These are phyloP conservation scores for Phalacrocorax carbo DNA, from an alignment of 2,113 vertebrate genomes.

Conservation along the genomic window DNA sequence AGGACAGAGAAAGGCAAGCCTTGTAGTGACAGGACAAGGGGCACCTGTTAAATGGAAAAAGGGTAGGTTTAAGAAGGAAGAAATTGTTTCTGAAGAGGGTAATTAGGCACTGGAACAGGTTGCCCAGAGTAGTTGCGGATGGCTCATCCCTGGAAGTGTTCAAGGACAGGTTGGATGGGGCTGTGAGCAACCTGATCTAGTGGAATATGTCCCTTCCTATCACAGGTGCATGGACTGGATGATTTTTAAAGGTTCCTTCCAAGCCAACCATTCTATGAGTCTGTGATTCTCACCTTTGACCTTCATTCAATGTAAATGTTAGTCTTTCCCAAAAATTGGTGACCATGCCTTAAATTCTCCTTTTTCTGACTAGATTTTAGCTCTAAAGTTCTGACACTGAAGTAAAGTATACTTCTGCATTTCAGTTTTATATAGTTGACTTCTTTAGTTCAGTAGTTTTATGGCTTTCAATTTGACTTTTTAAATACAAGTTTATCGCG, in stretches of 20 bases:
- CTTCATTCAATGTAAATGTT: neutral
- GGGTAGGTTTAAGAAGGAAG: neutral
- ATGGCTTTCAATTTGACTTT: constrained; percentile 25
- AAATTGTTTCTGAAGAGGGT: fast-evolving
- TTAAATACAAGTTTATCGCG: constrained; percentile 22
- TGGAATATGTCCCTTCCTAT: neutral
- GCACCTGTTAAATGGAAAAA: neutral
- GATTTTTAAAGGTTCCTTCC: neutral
- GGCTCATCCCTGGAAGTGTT: neutral
- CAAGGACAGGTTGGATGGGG: fast-evolving
- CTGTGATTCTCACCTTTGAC: neutral
- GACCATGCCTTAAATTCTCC: neutral
- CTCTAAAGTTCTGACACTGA: neutral
- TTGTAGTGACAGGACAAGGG: neutral
- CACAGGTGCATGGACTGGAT: neutral
- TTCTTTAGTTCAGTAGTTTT: constrained; percentile 36
- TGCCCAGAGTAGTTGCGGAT: neutral
- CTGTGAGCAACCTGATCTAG: fast-evolving
- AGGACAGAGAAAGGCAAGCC: neutral
- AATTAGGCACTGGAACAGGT: neutral
- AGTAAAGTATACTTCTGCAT: neutral
- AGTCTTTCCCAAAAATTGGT: neutral
- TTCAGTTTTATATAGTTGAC: neutral
- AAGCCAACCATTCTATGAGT: neutral
- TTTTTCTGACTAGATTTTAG: neutral